Percentiles rank a stretch among this genome's conserved stretches.
Conservation (phyloP, 2,888 invertebrate genomes). For the Dicycla oo region DNA sequence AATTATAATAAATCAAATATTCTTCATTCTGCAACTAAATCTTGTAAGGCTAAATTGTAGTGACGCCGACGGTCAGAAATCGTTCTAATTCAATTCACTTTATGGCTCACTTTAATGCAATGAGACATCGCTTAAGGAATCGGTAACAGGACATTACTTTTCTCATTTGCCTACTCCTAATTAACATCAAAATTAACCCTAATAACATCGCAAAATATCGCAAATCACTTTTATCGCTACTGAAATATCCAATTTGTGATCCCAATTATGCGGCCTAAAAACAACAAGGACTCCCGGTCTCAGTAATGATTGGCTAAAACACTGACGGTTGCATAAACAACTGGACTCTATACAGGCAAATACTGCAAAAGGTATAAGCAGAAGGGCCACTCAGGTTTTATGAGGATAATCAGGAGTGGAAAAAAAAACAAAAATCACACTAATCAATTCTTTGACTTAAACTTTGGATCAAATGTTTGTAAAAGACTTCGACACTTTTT, state of each 20-base stretch:
- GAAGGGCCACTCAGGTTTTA: background rate
- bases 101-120: background rate
- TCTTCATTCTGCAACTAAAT: too few relatives aligned
- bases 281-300: slow-evolving; percentile 17
- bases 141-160: background rate
- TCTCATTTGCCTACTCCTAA: background rate
- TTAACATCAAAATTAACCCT: slow-evolving; percentile 10
- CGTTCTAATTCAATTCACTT: background rate
- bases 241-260: slow-evolving; percentile 30
- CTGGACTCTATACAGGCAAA: slow-evolving; percentile 22
- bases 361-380: background rate
- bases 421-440: too few relatives aligned
- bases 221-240: slow-evolving; percentile 4
- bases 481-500: too few relatives aligned
- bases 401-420: background rate
- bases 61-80: background rate
- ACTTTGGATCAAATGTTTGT: too few relatives aligned
- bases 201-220: background rate
- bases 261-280: slow-evolving; percentile 12
- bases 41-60: too few relatives aligned
- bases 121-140: too few relatives aligned
- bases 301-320: slow-evolving; percentile 53
- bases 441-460: too few relatives aligned
- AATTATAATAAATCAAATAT: too few relatives aligned
- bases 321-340: slow-evolving; percentile 49